Percentiles rank a stretch among this genome's conserved stretches.
Conservation (phyloP, 2,797 vertebrate species). For the Schizothorax lantsangensis region DNA sequence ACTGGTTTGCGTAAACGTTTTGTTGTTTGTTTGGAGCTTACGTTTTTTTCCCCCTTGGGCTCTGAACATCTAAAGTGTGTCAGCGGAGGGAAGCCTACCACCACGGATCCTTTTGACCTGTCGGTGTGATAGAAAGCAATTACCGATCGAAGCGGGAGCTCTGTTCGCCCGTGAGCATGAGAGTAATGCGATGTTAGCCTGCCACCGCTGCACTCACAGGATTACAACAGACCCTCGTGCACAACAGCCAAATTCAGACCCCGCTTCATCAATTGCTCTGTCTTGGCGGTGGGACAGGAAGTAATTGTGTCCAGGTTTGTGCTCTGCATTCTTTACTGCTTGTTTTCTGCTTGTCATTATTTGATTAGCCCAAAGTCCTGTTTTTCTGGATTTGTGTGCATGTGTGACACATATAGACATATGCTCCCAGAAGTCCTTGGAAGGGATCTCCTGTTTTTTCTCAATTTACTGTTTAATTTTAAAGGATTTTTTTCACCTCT, state of each 20-base stretch:
- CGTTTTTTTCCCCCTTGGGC: background rate
- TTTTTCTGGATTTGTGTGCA: background rate
- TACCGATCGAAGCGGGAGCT: constrained; percentile 20
- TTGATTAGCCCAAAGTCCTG: constrained; percentile 36
- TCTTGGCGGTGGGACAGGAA: constrained; percentile 40
- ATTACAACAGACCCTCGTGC: constrained; percentile 30
- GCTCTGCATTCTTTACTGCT: constrained; percentile 25
- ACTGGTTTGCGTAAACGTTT: background rate
- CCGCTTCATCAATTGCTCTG: constrained; percentile 25
- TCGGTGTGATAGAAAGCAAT: constrained; percentile 19
- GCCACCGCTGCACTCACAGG: constrained; percentile 9
- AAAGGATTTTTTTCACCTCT: background rate
- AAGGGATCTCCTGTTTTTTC: background rate
- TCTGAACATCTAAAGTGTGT: background rate
- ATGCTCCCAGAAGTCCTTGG: background rate
- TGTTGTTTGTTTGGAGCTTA: background rate
- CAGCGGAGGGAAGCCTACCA: constrained; percentile 4
- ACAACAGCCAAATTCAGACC: constrained; percentile 22
- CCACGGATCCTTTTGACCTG: constrained; percentile 8
- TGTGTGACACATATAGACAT: background rate
- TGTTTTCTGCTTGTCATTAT: constrained; percentile 48
- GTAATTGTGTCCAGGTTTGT: constrained; percentile 45
- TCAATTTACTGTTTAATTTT: background rate
- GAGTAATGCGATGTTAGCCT: constrained; percentile 10
- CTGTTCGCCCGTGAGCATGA: background rate